Conservation (phyloP, 64 coral and sea anemone genomes). For the Montipora capricornis region DNA sequence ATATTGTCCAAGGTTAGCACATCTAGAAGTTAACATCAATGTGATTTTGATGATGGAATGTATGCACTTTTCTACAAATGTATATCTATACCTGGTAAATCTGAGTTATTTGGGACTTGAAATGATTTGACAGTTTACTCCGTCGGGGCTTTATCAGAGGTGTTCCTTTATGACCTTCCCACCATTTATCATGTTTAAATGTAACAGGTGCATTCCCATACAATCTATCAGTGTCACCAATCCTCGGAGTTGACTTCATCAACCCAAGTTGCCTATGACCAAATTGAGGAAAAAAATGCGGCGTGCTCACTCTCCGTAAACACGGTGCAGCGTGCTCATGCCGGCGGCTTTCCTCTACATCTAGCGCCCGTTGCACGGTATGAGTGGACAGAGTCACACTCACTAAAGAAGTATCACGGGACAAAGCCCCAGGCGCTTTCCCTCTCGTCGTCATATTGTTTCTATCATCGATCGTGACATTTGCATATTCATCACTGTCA, state of each 20-base stretch:
- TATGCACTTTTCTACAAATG: not conserved
- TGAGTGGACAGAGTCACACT: not conserved
- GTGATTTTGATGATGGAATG: too few species aligned
- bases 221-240: constrained; percentile 58
- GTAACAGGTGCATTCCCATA: constrained; percentile 80
- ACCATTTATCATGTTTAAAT: constrained; percentile 91
- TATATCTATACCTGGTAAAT: constrained; percentile 76
- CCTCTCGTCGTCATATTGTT: not conserved
- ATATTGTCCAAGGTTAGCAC: too few species aligned
- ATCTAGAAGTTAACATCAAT: too few species aligned
- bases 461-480: not conserved
- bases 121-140: constrained; percentile 80
- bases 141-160: constrained; percentile 72
- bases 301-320: constrained; percentile 73
- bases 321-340: constrained; percentile 88
- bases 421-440: not conserved
- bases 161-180: constrained; percentile 65
- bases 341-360: not conserved
- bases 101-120: constrained; percentile 83
- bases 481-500: not conserved
- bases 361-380: constrained; percentile 9
- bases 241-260: constrained; percentile 66
- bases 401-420: not conserved
- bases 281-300: constrained; percentile 75
- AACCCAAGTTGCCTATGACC: constrained; percentile 57